phyloP scores from a whole-genome alignment of 2,888 invertebrate species.

The Nemurella pictetii region DNA sequence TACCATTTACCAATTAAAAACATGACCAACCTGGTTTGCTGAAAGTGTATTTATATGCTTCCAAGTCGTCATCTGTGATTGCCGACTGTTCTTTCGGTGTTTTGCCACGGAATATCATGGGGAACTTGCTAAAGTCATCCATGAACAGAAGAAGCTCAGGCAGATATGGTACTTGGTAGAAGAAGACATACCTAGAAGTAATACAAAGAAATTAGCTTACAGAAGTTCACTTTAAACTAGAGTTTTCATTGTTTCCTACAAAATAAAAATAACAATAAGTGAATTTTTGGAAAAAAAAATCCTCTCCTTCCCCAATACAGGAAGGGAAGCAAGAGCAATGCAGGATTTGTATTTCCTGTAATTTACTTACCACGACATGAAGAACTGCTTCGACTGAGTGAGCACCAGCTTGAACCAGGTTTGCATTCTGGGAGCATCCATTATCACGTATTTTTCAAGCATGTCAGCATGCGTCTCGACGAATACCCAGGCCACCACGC shows the following conservation, averaged over 20 bases:
- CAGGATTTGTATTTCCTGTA: not conserved
- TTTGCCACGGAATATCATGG: conserved; percentile 49
- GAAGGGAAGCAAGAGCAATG: not conserved
- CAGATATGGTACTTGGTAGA: conserved; percentile 58
- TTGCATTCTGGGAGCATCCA: conserved; percentile 58
- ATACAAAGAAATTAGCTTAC: not conserved
- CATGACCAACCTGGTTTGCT: conserved; percentile 55
- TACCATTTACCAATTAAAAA: not conserved
- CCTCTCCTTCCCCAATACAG: too few relatives aligned
- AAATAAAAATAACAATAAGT: too few relatives aligned
- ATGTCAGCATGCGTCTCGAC: conserved; percentile 59
- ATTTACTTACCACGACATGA: conserved; percentile 57
- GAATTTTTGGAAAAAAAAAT: too few relatives aligned
- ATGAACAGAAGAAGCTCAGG: conserved; percentile 59
- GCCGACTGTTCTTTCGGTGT: conserved; percentile 36
- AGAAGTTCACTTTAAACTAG: too few relatives aligned
- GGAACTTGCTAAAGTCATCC: conserved; percentile 53
- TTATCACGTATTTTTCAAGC: conserved; percentile 58
- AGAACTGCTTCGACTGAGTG: conserved; percentile 52
- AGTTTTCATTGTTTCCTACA: too few relatives aligned
- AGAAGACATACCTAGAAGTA: conserved; percentile 61
- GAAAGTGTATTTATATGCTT: conserved; percentile 63
- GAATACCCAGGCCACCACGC: conserved; percentile 60
- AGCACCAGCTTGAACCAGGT: conserved; percentile 54
- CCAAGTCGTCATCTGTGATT: conserved; percentile 56